Base-by-base conservation (phyloP, 2,113 vertebrate genomes). In the Elanus axillaris region DNA sequence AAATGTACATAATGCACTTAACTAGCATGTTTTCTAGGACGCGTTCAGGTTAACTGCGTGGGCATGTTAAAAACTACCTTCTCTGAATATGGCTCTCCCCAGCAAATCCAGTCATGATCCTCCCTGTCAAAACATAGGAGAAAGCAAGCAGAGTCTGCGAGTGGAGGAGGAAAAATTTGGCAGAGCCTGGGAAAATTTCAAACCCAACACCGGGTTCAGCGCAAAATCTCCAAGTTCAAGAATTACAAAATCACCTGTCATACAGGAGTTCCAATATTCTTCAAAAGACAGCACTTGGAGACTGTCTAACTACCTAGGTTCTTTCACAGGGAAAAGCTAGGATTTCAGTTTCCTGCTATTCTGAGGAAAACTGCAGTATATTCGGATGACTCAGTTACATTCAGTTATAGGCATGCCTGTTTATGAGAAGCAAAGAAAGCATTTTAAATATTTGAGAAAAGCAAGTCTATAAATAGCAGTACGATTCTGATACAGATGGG, bases 381-480 rank as follows among this genome's bases (percentile, higher is more conserved):
- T 63, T 56, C 58, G 18, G 67, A 94, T 94, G 86, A 85, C 58
- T 96, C 90, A 78, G 89, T 91, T 62, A 13, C 76, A 81, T 59
- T 67, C 83, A 75, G 32, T 64, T 78, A 68, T 22, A 78, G 84
- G 48, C 84, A 84, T 68, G 92, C 40, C 87, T 75, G 62, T 82
- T 94, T 89, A 45, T 76, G 74, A 7, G 22, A 55, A 91, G 88
- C 40, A 72, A 85, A 78, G 69, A 89, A 91, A 94, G 58, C 21
- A 50, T 85, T 79, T 91, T 36, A 83, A 85, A 34, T 91, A 94
- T 62, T 53, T 91, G 42, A 96, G 84, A 89, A 88, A 91, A 91
- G 74, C 67, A 85, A 34, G 52, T 34, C 89, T 96, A 95, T 86
- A 95, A 96, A 95, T 93, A 97, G 91, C 47, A 69, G 52, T 34